Percentiles rank a stretch among this genome's conserved stretches.
These are phyloP conservation scores for Callitettix versicolor DNA, from an alignment of 1,140 invertebrate genomes.

Conservation along the genomic window DNA sequence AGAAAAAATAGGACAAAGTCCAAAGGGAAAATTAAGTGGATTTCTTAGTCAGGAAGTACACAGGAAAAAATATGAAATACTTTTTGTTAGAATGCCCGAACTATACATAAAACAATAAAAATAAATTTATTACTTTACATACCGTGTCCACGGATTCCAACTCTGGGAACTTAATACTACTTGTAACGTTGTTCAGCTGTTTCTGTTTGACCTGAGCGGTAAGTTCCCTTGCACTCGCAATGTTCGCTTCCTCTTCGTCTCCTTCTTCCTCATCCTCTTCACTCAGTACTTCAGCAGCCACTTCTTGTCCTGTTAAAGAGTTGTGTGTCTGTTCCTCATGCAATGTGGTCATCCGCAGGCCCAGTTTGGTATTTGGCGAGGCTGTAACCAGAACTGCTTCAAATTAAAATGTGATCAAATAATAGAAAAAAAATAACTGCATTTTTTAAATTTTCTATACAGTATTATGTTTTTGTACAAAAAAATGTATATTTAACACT, in stretches of 20 bases:
- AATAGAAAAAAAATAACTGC: conserved; percentile 9
- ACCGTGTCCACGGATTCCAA: conserved; percentile 39
- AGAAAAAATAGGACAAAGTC: too few species aligned
- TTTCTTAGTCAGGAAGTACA: too few species aligned
- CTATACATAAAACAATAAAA: too few species aligned
- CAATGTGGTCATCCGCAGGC: conserved; percentile 81
- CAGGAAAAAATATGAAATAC: too few species aligned
- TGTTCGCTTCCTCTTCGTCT: neutral
- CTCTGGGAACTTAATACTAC: conserved; percentile 40
- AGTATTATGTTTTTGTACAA: too few species aligned
- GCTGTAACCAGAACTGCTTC: conserved; percentile 38
- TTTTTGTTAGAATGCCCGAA: too few species aligned
- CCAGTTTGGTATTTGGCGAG: conserved; percentile 69
- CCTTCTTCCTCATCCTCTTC: conserved; percentile 11
- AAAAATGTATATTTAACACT: neutral
- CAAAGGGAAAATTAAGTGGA: too few species aligned
- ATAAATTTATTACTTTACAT: too few species aligned
- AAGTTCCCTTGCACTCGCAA: neutral
- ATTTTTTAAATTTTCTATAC: too few species aligned
- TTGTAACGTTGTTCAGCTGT: neutral
- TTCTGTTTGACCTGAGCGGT: neutral
- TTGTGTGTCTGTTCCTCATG: conserved; percentile 61
- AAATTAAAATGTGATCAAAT: neutral
- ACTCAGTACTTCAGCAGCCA: conserved; percentile 21
- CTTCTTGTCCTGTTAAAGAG: conserved; percentile 17